Evolutionary conservation across 1,140 invertebrate species (phyloP).

Genomic region (Macrocentrus cingulum): DNA sequence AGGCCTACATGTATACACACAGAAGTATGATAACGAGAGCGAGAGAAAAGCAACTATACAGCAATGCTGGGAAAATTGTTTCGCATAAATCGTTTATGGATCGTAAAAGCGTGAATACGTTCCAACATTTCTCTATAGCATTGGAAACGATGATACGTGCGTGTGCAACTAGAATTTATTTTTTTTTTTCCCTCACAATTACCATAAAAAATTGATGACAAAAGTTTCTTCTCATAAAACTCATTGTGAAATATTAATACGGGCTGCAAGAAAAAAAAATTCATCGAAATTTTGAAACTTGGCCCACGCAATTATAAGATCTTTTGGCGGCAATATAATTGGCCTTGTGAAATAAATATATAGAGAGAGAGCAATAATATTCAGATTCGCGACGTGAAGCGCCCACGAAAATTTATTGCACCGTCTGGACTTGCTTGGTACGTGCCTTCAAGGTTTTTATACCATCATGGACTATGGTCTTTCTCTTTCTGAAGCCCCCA

Average conservation of each 20-base stretch:
- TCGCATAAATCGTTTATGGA: conserved; percentile 49
- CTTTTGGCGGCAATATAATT: too few species aligned
- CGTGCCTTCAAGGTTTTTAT: conserved; percentile 22
- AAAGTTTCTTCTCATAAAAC: too few species aligned
- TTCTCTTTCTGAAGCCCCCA: conserved; percentile 3
- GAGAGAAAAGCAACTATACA: conserved; percentile 12
- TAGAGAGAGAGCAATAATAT: conserved; percentile 32
- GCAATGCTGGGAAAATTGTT: conserved; percentile 42
- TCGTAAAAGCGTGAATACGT: conserved; percentile 37
- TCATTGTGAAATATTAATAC: too few species aligned
- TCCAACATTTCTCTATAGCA: conserved; percentile 20
- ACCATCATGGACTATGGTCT: not conserved
- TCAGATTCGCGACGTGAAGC: conserved; percentile 31
- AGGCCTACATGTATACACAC: not conserved
- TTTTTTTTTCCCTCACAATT: not conserved
- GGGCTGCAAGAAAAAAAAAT: too few species aligned
- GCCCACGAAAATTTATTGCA: conserved; percentile 34
- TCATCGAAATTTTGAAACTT: too few species aligned
- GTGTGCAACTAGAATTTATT: conserved; percentile 8
- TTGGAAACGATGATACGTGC: conserved; percentile 17
- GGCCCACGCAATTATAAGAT: too few species aligned
- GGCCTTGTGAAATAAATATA: too few species aligned
- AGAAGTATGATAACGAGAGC: conserved; percentile 11
- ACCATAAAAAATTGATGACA: too few species aligned
- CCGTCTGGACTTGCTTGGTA: conserved; percentile 23